Evolutionary conservation across 2,797 vertebrate genomes (phyloP).

Genomic region (Psittacula echo): DNA sequence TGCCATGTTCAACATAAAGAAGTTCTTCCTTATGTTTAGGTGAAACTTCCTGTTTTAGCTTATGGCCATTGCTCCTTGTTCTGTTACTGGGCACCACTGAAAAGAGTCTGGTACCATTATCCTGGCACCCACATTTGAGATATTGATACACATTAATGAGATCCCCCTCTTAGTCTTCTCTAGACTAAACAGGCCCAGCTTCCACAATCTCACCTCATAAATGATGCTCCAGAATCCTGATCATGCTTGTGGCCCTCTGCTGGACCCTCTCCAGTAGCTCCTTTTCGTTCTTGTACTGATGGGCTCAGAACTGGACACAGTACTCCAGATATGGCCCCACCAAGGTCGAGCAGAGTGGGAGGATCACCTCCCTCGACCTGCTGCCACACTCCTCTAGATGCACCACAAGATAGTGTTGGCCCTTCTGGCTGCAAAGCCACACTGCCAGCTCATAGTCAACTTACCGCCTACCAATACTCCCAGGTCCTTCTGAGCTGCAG

Average conservation of each 20-base stretch:
- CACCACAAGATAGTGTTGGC: background rate
- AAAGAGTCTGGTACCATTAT: background rate
- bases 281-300: background rate
- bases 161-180: background rate
- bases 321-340: background rate
- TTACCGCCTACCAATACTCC: background rate
- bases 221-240: background rate
- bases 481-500: background rate
- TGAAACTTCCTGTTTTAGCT: background rate
- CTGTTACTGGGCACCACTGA: background rate
- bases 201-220: background rate
- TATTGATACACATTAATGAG: background rate
- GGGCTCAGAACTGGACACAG: background rate
- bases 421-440: background rate
- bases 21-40: background rate
- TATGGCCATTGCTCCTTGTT: background rate
- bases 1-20: background rate
- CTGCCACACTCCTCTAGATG: background rate
- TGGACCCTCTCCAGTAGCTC: background rate
- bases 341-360: background rate
- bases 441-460: background rate
- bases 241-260: background rate
- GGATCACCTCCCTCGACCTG: background rate
- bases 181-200: background rate
- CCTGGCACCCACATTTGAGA: background rate